These are phyloP conservation scores for Sycobia sp. DNA, from an alignment of 1,140 invertebrate species.

Conservation along the genomic window DNA sequence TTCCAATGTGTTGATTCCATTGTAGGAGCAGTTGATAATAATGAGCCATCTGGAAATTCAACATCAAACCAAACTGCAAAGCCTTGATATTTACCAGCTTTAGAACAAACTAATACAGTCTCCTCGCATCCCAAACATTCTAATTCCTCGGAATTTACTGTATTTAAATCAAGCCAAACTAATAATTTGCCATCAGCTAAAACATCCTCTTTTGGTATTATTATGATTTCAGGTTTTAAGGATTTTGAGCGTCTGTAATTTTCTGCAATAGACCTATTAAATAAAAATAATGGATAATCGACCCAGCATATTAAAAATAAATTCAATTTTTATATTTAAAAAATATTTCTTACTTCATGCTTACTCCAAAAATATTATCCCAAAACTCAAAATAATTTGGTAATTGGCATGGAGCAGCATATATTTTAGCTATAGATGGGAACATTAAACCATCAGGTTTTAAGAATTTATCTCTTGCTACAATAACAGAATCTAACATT, in stretches of 20 bases:
- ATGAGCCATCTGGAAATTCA: conserved; percentile 69
- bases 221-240: conserved; percentile 51
- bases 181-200: conserved; percentile 69
- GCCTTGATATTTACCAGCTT: conserved; percentile 73
- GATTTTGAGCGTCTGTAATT: conserved; percentile 45
- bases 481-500: conserved; percentile 93
- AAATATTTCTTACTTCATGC: conserved; percentile 80
- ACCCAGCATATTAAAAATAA: conserved; percentile 16
- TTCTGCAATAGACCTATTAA: conserved; percentile 47
- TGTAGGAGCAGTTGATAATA: conserved; percentile 77
- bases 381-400: conserved; percentile 79
- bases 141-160: conserved; percentile 69
- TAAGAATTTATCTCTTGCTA: conserved; percentile 89
- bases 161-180: conserved; percentile 76
- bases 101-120: conserved; percentile 57
- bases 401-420: conserved; percentile 69
- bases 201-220: conserved; percentile 53
- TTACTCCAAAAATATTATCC: conserved; percentile 93
- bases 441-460: conserved; percentile 72
- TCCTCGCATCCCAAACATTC: conserved; percentile 77
- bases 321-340: conserved; percentile 60
- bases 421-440: conserved; percentile 50
- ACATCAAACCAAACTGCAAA: conserved; percentile 89
- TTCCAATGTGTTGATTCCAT: conserved; percentile 93
- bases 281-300: conserved; percentile 17